These are phyloP conservation scores for Montipora sp. DNA, from an alignment of 64 coral and sea anemone genomes.

Conservation along the genomic window DNA sequence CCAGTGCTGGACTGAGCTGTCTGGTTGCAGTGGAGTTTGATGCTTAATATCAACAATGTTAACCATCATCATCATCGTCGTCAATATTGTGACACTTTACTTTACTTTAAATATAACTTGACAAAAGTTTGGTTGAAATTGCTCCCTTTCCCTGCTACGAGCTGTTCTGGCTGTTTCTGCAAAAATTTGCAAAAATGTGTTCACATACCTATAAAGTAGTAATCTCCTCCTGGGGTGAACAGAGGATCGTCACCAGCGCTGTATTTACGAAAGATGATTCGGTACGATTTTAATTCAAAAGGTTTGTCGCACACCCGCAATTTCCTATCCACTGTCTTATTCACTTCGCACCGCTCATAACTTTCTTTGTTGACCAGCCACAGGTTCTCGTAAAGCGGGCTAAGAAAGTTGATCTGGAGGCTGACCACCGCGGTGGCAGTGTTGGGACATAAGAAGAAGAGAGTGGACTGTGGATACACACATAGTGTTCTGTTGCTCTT, in stretches of 20 bases:
- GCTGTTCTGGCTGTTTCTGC: no score
- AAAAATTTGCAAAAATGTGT: no score
- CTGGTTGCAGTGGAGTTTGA: no score
- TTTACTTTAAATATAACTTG: no score
- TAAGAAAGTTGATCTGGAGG: constrained; percentile 22
- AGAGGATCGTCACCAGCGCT: constrained; percentile 42
- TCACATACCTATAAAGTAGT: constrained; percentile 85
- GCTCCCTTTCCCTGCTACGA: no score
- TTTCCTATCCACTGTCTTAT: constrained; percentile 7
- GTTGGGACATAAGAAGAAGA: constrained; percentile 78
- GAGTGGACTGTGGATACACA: constrained; percentile 65
- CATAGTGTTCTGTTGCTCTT: constrained; percentile 20
- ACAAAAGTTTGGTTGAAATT: no score
- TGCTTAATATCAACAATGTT: no score
- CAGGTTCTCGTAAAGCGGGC: constrained; percentile 75
- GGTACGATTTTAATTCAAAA: constrained; percentile 64
- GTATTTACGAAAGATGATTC: constrained; percentile 61
- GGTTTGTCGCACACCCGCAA: constrained; percentile 65
- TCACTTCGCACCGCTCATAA: constrained; percentile 60
- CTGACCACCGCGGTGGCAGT: constrained; percentile 46
- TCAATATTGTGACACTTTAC: no score
- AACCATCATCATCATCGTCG: no score
- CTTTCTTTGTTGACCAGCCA: constrained; percentile 73
- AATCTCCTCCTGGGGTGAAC: constrained; percentile 76
- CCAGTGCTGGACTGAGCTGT: no score